phyloP scores from a whole-genome alignment of 2,888 invertebrate species.

The Hofmannophila pseudospretella region DNA sequence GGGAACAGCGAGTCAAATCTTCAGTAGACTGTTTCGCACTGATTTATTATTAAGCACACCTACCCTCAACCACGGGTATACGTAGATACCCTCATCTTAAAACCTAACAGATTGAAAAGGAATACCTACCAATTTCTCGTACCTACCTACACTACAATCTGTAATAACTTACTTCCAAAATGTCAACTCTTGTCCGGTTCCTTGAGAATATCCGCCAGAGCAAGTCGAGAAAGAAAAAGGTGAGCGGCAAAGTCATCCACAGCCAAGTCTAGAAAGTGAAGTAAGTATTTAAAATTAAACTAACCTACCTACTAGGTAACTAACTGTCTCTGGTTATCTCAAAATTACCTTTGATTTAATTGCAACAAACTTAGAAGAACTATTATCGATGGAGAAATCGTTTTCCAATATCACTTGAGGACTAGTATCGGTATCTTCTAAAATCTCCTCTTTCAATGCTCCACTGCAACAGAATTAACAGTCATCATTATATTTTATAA shows the following conservation, averaged over 20 bases:
- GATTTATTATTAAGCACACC: too few species aligned
- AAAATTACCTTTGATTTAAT: constrained; percentile 56
- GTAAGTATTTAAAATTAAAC: not conserved
- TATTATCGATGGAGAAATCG: constrained; percentile 17
- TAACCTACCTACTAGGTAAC: not conserved
- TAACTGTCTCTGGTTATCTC: not conserved
- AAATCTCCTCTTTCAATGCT: constrained; percentile 56
- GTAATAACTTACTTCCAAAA: constrained; percentile 52
- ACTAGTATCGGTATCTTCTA: constrained; percentile 32
- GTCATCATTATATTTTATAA: too few species aligned
- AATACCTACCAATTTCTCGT: too few species aligned
- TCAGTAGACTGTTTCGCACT: too few species aligned
- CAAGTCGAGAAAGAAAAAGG: constrained; percentile 53
- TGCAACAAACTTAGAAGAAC: constrained; percentile 48
- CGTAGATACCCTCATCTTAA: too few species aligned
- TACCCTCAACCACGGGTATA: too few species aligned
- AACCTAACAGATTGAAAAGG: too few species aligned
- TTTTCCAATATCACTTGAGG: constrained; percentile 22
- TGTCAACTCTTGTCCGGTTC: constrained; percentile 47
- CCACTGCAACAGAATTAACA: constrained; percentile 50
- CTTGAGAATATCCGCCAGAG: constrained; percentile 62
- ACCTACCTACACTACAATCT: too few species aligned
- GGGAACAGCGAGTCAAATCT: too few species aligned
- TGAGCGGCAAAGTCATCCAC: constrained; percentile 60
- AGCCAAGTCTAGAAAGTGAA: constrained; percentile 61